These are phyloP conservation scores for Cylas formicarius DNA, from an alignment of 1,140 invertebrate species.

Conservation along the genomic window DNA sequence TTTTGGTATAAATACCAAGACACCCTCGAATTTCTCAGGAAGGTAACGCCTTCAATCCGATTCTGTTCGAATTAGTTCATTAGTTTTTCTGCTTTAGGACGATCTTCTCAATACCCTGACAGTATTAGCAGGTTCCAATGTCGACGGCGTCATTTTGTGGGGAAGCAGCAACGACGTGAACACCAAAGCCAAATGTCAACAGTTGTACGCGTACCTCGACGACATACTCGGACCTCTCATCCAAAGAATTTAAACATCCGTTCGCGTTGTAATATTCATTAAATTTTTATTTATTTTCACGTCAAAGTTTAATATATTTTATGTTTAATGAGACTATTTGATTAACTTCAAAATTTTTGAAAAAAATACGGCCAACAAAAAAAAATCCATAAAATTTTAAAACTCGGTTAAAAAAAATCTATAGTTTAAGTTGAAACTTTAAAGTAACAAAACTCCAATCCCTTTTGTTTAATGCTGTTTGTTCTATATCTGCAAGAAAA, in stretches of 20 bases:
- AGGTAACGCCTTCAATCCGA: constrained; percentile 40
- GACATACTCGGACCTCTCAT: constrained; percentile 51
- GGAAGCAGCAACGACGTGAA: constrained; percentile 65
- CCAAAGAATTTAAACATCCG: neutral
- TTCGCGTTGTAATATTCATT: no score
- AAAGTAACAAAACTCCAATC: no score
- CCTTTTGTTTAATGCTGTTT: no score
- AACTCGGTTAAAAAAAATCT: no score
- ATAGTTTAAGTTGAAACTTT: no score
- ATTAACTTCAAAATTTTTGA: no score
- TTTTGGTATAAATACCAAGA: constrained; percentile 66
- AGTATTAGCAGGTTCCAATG: constrained; percentile 48
- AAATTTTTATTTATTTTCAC: no score
- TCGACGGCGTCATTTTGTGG: constrained; percentile 63
- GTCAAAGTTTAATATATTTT: no score
- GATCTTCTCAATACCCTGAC: constrained; percentile 50
- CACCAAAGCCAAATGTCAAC: constrained; percentile 52
- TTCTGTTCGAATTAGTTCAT: neutral
- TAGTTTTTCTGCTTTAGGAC: constrained; percentile 42
- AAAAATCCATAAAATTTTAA: no score
- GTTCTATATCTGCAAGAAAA: no score
- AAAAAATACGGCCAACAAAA: no score
- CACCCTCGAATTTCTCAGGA: constrained; percentile 46
- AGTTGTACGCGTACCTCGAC: constrained; percentile 52
- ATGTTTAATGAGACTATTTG: no score